A percentile compares a stretch with the other conserved stretches of the same genome.
Evolutionary conservation across 1,140 invertebrate genomes (phyloP).

Genomic region (Homarus americanus): DNA sequence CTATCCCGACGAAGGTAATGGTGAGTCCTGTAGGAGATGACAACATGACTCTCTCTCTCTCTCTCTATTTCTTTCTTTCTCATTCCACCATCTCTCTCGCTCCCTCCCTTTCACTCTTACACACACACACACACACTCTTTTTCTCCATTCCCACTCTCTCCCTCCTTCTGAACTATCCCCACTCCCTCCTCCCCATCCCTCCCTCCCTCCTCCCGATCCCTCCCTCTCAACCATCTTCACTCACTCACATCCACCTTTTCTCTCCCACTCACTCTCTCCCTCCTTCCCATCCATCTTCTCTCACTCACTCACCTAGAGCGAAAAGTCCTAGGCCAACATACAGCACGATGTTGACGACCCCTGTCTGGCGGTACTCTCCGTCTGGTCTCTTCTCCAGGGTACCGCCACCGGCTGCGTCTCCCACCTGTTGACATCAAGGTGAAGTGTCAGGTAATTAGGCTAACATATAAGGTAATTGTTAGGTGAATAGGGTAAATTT

Average conservation of each 20-base stretch:
- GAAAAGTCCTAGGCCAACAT: constrained; percentile 89
- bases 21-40: constrained; percentile 81
- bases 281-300: neutral
- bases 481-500: too few species aligned
- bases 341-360: constrained; percentile 86
- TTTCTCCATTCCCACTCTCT: neutral
- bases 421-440: constrained; percentile 15
- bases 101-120: too few species aligned
- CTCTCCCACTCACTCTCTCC: neutral
- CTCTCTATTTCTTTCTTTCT: too few species aligned
- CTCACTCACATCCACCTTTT: neutral
- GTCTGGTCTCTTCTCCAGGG: constrained; percentile 38
- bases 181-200: neutral
- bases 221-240: too few species aligned
- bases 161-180: neutral
- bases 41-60: neutral
- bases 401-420: neutral
- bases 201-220: too few species aligned
- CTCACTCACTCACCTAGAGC: constrained; percentile 81
- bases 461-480: too few species aligned
- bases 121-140: neutral
- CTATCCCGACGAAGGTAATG: constrained; percentile 92
- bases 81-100: too few species aligned
- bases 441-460: too few species aligned
- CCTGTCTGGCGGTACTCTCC: constrained; percentile 77